Evolutionary conservation across 2,113 vertebrate genomes (phyloP).

Genomic region (Rousettus leschenaultii): DNA sequence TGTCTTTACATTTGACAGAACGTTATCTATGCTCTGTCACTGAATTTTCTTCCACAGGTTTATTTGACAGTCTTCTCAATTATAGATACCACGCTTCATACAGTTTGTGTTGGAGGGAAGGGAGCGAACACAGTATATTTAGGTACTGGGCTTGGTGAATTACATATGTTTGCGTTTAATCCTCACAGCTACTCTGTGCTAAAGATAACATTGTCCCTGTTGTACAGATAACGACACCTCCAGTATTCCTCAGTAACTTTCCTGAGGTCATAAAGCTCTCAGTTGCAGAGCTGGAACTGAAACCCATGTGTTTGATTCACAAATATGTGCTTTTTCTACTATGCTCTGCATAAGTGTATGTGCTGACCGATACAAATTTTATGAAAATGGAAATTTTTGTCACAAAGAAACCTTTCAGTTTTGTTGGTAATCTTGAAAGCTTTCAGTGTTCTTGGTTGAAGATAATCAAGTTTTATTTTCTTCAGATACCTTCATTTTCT

Average conservation of each 20-base stretch:
- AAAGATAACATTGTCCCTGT: constrained; percentile 26
- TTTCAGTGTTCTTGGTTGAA: constrained; percentile 26
- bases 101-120: neutral
- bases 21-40: neutral
- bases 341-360: constrained; percentile 21
- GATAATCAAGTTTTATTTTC: neutral
- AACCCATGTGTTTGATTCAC: neutral
- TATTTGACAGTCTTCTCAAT: constrained; percentile 38
- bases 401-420: constrained; percentile 57
- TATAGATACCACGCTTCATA: neutral
- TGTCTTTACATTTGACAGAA: constrained; percentile 8
- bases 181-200: neutral
- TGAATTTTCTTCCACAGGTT: constrained; percentile 30
- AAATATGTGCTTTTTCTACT: neutral
- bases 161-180: constrained; percentile 23
- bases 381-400: constrained; percentile 55
- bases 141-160: neutral
- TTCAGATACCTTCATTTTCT: neutral
- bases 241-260: constrained; percentile 33
- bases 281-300: neutral
- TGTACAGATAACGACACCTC: neutral
- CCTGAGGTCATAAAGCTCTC: neutral
- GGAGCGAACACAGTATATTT: neutral
- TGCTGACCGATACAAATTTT: constrained; percentile 49
- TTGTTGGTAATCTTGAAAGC: constrained; percentile 51